Evolutionary conservation across 2,797 vertebrate genomes (phyloP), one percentile per base, ranked within the genome.

Genomic region (Erithacus rubecula): DNA sequence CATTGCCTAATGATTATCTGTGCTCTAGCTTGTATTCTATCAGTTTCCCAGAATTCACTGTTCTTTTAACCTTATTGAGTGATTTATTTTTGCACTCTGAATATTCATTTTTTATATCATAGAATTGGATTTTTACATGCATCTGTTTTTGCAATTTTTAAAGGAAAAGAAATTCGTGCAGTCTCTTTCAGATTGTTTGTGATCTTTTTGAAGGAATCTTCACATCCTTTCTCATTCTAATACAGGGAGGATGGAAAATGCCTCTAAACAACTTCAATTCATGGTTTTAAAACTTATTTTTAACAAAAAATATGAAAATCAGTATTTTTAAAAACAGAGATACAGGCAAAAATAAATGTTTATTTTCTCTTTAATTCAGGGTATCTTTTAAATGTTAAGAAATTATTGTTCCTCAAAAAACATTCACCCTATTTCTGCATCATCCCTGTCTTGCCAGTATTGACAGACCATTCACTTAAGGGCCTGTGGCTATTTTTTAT

Each of bases 51-150:
- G 93, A 96, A 96, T 95, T 92, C 92, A 81, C 44, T 77, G 56
- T 80, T 94, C 60, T 95, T 89, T 92, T 94, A 95, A 93, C 89
- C 71, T 95, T 95, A 94, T 83, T 93, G 92, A 89, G 83, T 67
- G 86, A 87, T 94, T 95, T 96, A 89, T 93, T 95, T 95, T 95
- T 90, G 84, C 18, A 78, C 86, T 89, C 68, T 94, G 75, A 86
- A 79, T 92, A 90, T 90, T 89, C 49, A 49, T 91, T 88, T 86
- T 92, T 93, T 79, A 49, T 82, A 67, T 52, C 34, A 53, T 41
- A 84, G 58, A 95, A 87, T 0, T 65, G 26, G 27, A 87, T 84
- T 93, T 93, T 93, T 83, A 43, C 26, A 67, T 74, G 34, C 71
- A 68, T 83, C 29, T 13, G 1, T 17, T 89, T 90, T 81, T 87